These are phyloP conservation scores for Echeneis naucrates DNA, from an alignment of 2,797 vertebrate genomes.

Conservation along the genomic window DNA sequence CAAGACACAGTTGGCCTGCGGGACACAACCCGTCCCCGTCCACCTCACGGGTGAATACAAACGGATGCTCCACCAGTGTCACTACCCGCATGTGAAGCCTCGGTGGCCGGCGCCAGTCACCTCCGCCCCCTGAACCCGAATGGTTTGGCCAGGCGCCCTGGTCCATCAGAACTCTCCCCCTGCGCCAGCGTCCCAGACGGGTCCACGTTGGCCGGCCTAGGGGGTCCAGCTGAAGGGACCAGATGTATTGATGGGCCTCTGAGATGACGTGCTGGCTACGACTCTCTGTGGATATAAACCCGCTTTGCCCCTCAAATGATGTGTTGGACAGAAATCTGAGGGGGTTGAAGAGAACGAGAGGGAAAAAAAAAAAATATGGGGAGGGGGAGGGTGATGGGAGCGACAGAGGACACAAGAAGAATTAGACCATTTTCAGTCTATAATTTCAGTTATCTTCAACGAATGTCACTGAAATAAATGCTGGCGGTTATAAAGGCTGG, in stretches of 20 bases:
- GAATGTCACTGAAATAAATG: neutral
- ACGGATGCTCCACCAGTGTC: conserved; percentile 96
- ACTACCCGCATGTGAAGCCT: conserved; percentile 93
- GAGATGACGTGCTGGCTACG: conserved; percentile 87
- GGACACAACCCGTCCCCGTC: conserved; percentile 95
- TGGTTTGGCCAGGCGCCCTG: conserved; percentile 93
- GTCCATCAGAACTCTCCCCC: conserved; percentile 91
- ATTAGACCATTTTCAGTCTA: neutral
- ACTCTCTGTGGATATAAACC: conserved; percentile 87
- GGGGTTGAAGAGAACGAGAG: neutral
- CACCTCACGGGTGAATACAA: conserved; percentile 97
- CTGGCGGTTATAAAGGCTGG: neutral
- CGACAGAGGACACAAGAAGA: neutral
- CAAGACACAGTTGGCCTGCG: conserved; percentile 94
- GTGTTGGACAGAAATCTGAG: conserved; percentile 95
- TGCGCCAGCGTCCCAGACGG: conserved; percentile 93
- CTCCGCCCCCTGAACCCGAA: conserved; percentile 77
- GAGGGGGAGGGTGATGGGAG: neutral
- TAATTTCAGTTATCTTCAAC: neutral
- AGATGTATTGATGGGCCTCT: conserved; percentile 97
- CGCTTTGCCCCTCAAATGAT: conserved; percentile 93
- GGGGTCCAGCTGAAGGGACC: conserved; percentile 97
- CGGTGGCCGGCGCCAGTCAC: conserved; percentile 85
- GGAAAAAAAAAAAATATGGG: conserved; percentile 9
- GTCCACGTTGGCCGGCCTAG: conserved; percentile 97